These are phyloP conservation scores for Muntiacus reevesi DNA, from an alignment of 2,113 vertebrate species.

Conservation along the genomic window DNA sequence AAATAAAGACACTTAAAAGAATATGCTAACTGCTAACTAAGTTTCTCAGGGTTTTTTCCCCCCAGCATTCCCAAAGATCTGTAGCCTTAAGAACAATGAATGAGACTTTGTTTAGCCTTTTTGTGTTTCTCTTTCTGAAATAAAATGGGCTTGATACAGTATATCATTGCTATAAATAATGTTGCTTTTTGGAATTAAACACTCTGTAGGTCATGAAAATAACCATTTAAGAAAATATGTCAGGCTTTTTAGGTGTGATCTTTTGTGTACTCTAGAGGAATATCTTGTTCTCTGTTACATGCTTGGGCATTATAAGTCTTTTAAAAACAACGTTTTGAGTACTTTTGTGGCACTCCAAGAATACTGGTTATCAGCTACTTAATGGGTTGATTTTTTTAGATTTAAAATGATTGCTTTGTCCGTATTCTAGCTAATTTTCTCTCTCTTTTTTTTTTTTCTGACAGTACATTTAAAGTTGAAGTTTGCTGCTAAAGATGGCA, in stretches of 20 bases:
- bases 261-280: not conserved
- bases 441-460: not conserved
- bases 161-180: constrained; percentile 22
- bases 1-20: not conserved
- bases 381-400: not conserved
- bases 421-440: constrained; percentile 40
- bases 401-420: constrained; percentile 29
- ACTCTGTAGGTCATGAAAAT: not conserved
- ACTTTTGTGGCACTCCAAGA: not conserved
- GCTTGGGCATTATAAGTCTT: not conserved
- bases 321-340: not conserved
- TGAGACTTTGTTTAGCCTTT: not conserved
- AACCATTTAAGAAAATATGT: not conserved
- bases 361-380: not conserved
- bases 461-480: constrained; percentile 67
- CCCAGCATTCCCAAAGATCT: not conserved
- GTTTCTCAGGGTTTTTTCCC: not conserved
- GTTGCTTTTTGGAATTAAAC: not conserved
- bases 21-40: not conserved
- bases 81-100: not conserved
- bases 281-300: constrained; percentile 16
- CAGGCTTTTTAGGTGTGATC: not conserved
- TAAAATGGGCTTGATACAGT: constrained; percentile 4
- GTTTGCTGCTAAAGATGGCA: constrained; percentile 85
- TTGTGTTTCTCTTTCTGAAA: constrained; percentile 43